These are phyloP conservation scores for Todiramphus chloris DNA, from an alignment of 2,113 vertebrate species.

Conservation along the genomic window DNA sequence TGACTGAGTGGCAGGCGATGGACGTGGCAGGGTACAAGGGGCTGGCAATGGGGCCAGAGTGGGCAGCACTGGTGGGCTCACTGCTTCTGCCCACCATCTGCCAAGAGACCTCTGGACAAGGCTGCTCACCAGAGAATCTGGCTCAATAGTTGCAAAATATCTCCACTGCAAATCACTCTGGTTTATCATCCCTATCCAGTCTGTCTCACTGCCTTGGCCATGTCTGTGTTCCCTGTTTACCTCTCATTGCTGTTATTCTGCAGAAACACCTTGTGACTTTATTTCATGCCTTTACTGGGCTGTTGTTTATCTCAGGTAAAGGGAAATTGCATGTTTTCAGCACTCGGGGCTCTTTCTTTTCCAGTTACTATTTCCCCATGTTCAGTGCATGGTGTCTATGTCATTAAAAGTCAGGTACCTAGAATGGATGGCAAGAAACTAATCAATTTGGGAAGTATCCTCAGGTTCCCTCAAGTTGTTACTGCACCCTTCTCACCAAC, in stretches of 20 bases:
- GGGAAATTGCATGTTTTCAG: not conserved
- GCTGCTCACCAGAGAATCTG: not conserved
- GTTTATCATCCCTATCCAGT: not conserved
- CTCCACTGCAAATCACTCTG: not conserved
- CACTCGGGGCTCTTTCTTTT: not conserved
- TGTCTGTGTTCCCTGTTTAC: not conserved
- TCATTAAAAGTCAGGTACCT: not conserved
- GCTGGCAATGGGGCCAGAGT: not conserved
- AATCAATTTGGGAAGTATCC: not conserved
- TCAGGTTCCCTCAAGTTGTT: not conserved
- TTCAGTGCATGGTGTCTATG: not conserved
- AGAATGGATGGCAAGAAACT: not conserved
- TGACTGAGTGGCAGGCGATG: not conserved
- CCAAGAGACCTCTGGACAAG: not conserved
- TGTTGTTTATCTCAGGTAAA: not conserved
- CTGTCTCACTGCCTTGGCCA: not conserved
- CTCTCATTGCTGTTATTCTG: not conserved
- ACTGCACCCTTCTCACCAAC: not conserved
- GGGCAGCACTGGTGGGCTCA: not conserved
- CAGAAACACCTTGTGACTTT: not conserved
- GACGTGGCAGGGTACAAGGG: not conserved
- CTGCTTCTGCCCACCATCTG: too few species aligned
- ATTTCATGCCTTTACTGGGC: not conserved
- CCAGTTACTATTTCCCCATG: not conserved
- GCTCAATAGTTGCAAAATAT: not conserved